Conservation (phyloP, 2,797 vertebrate genomes). For the Rhinogobio ventralis region DNA sequence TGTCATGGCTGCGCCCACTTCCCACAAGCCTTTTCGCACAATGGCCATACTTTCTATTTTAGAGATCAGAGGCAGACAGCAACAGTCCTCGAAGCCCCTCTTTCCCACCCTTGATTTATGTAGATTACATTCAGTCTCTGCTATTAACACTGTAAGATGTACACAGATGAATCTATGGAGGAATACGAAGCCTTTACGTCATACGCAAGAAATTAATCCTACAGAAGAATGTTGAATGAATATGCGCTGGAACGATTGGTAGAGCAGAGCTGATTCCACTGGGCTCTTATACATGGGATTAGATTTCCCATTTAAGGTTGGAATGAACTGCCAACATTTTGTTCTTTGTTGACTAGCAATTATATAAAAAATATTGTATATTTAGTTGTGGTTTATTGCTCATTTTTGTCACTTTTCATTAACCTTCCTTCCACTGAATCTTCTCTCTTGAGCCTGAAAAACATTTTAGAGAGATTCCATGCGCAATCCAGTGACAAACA, state of each 20-base stretch:
- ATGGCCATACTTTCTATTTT: constrained; percentile 67
- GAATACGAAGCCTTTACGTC: constrained; percentile 11
- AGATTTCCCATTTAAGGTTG: constrained; percentile 17
- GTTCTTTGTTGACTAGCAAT: constrained; percentile 17
- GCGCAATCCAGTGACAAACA: background rate
- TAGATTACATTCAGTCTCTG: constrained; percentile 39
- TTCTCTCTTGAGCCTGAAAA: background rate
- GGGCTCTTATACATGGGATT: constrained; percentile 29
- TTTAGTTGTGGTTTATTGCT: constrained; percentile 29
- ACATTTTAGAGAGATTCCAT: background rate
- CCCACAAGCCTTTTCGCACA: constrained; percentile 65
- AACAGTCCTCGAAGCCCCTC: constrained; percentile 55
- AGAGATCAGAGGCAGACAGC: constrained; percentile 63
- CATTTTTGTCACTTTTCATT: constrained; percentile 25
- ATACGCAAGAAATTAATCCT: constrained; percentile 13
- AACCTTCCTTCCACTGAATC: background rate
- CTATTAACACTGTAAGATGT: constrained; percentile 38
- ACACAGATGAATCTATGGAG: constrained; percentile 29
- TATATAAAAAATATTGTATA: constrained; percentile 16
- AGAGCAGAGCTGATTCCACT: constrained; percentile 14
- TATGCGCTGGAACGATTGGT: constrained; percentile 1
- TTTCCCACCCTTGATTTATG: constrained; percentile 50
- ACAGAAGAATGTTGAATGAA: constrained; percentile 23
- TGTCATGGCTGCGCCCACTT: constrained; percentile 77
- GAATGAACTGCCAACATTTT: constrained; percentile 18